Conservation (phyloP, 2,888 invertebrate genomes). For the Campoplex nolae region DNA sequence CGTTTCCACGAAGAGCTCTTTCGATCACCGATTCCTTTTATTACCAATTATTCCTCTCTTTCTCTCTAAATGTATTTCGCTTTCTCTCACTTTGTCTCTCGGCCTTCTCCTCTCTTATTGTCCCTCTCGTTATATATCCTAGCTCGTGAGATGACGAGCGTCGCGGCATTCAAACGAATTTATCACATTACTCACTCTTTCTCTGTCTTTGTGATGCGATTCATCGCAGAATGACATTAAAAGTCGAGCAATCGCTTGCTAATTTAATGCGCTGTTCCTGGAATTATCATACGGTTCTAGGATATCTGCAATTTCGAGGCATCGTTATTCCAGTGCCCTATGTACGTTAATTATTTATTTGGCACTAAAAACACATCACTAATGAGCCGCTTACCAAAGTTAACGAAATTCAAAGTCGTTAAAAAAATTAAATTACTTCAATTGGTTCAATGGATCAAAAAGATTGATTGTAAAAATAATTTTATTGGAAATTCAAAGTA, state of each 20-base stretch:
- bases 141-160: slow-evolving; percentile 32
- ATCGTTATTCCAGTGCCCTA: not conserved
- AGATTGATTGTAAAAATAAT: not conserved
- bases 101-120: not conserved
- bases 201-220: slow-evolving; percentile 45
- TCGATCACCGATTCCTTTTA: slow-evolving; percentile 74
- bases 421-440: not conserved
- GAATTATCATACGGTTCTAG: slow-evolving; percentile 50
- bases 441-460: not conserved
- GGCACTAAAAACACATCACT: not conserved
- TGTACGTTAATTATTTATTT: not conserved
- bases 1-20: slow-evolving; percentile 78
- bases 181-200: slow-evolving; percentile 43
- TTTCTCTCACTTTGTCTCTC: not conserved
- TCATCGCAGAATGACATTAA: slow-evolving; percentile 56
- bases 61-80: slow-evolving; percentile 19
- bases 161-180: slow-evolving; percentile 51
- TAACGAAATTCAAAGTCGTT: not conserved
- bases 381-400: not conserved
- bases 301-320: slow-evolving; percentile 55
- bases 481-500: too few species aligned
- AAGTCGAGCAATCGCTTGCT: slow-evolving; percentile 60
- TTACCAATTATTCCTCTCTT: slow-evolving; percentile 41
- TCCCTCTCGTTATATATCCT: slow-evolving; percentile 53
- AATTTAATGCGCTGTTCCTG: slow-evolving; percentile 62